A percentile compares a stretch with the other conserved stretches of the same genome.
Evolutionary conservation across 2,113 vertebrate species (phyloP).

Genomic region (Tupaia chinensis): DNA sequence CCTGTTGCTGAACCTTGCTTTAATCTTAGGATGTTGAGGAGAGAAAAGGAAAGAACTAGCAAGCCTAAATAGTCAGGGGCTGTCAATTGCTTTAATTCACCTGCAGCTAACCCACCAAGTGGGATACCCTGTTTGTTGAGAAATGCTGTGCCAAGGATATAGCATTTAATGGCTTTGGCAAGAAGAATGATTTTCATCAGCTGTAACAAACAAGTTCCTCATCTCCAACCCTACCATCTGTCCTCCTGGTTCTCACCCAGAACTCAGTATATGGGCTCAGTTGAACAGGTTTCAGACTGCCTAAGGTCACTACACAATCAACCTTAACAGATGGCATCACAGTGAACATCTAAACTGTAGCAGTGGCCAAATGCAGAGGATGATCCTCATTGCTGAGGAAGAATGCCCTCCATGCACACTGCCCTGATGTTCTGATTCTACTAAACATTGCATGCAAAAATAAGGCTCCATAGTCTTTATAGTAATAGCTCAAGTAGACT

Average conservation of each 20-base stretch:
- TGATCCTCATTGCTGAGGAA: conserved; percentile 70
- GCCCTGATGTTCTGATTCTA: conserved; percentile 73
- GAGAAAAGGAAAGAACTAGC: conserved; percentile 32
- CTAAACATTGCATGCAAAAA: conserved; percentile 62
- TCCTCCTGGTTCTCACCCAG: conserved; percentile 82
- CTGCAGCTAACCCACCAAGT: conserved; percentile 72
- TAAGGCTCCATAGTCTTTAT: conserved; percentile 32
- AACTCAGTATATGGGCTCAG: conserved; percentile 70
- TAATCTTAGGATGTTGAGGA: background rate
- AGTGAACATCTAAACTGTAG: conserved; percentile 78
- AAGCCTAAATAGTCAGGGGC: conserved; percentile 46
- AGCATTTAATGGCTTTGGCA: conserved; percentile 82
- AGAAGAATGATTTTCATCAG: conserved; percentile 81
- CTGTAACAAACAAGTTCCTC: conserved; percentile 84
- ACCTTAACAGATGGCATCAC: conserved; percentile 83
- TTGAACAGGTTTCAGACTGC: conserved; percentile 83
- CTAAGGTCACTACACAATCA: conserved; percentile 83
- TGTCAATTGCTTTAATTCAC: conserved; percentile 68
- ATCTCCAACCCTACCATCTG: conserved; percentile 84
- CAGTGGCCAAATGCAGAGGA: conserved; percentile 81
- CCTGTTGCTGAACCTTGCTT: conserved; percentile 29
- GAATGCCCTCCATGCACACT: conserved; percentile 58
- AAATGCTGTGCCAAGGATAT: conserved; percentile 78
- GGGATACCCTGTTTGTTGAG: conserved; percentile 72
- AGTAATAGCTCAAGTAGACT: conserved; percentile 47